A percentile compares a stretch with the other conserved stretches of the same genome.
Conservation (phyloP, 1,140 invertebrate genomes). For the Drosophila arizonae region DNA sequence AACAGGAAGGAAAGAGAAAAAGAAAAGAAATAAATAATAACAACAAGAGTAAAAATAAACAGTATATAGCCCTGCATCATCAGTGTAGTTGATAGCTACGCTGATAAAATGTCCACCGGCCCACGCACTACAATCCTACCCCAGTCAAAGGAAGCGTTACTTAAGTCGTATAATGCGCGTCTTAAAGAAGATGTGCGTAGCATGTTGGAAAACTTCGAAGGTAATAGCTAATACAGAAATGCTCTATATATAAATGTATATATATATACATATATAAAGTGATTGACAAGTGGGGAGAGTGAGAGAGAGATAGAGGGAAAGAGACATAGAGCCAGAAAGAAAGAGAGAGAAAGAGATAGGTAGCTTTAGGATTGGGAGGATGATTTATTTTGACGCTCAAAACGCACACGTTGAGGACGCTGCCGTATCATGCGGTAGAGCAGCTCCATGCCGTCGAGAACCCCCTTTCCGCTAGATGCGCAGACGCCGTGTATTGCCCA, state of each 20-base stretch:
- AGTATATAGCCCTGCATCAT: background rate
- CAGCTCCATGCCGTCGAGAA: conserved; percentile 87
- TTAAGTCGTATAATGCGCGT: conserved; percentile 96
- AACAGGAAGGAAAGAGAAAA: too few relatives aligned
- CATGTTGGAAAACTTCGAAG: conserved; percentile 98
- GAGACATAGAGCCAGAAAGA: too few relatives aligned
- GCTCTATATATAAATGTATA: background rate
- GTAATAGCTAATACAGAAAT: conserved; percentile 83
- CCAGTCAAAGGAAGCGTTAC: conserved; percentile 95
- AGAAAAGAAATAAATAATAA: background rate
- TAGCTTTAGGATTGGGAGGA: background rate
- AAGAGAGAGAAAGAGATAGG: background rate
- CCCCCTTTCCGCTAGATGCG: conserved; percentile 31
- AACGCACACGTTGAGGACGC: background rate
- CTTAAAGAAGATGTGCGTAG: conserved; percentile 98
- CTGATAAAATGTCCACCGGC: conserved; percentile 79
- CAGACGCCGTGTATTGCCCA: conserved; percentile 45
- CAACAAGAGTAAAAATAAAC: background rate
- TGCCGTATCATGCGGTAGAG: conserved; percentile 44
- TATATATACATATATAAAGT: too few relatives aligned
- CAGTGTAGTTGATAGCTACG: background rate
- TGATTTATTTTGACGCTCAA: background rate
- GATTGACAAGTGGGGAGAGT: too few relatives aligned
- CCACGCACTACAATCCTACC: conserved; percentile 85
- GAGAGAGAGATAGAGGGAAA: too few relatives aligned